Evolutionary conservation across 2,888 invertebrate species (phyloP), one percentile per base, ranked within the genome.

Genomic region (Smittia aterrima): DNA sequence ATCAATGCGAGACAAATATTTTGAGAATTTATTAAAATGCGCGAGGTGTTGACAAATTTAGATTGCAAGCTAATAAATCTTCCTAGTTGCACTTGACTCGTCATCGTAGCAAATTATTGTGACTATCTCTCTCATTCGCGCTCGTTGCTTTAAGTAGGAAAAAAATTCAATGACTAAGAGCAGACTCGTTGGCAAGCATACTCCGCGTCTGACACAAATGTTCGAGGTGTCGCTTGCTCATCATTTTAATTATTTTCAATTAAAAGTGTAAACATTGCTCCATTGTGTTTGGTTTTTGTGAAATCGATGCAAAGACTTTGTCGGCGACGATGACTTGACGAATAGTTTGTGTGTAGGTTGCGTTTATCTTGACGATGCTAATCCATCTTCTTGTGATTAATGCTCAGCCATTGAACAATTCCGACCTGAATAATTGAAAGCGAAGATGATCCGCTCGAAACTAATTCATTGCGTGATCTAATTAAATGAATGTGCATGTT

Each of bases 341-440:
- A 64, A 11, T 7, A 18, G 58, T 18, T 18, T 18, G 58, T 64
- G 64, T 64, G 64, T 64, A 20, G 64, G 58, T 11, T 58, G 7
- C 9, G 11, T n/a, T n/a, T n/a, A n/a, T n/a, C n/a, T n/a, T n/a
- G n/a, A 2, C 18, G 20, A 24, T 38, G 22, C n/a, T 16, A 13
- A 47, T 1, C 47, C 41, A n/a, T 20, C 54, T 54, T 54, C 18
- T 22, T 18, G 16, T 70, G 53, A 70, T 70, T 70, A 70, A 54
- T 54, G 54, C 54, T 53, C 54, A 54, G 54, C 70, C 32, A 70
- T 32, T 54, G 70, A 70, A 27, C 53, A 27, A 70, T 70, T n/a
- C 41, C 9, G 27, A 64, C 7, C 27, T 24, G 3, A 47, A 47
- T 47, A 47, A 47, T 47, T 47, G 47, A 47, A 47, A 47, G 47